Conservation (phyloP, 2,888 invertebrate genomes). For the Poecilus cupreus region DNA sequence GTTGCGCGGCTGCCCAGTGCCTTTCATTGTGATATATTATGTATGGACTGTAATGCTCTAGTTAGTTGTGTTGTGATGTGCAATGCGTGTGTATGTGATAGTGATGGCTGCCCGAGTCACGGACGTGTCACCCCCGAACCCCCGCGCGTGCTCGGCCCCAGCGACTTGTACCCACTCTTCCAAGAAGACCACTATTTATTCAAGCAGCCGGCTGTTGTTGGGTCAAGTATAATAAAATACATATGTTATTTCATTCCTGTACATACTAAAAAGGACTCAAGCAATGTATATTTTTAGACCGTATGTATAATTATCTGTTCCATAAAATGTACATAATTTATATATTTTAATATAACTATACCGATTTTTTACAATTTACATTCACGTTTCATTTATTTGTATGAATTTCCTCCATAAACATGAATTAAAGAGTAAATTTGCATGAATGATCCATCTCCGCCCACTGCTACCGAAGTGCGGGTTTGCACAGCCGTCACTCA, state of each 20-base stretch:
- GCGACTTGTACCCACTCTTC: slow-evolving; percentile 59
- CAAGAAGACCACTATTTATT: slow-evolving; percentile 58
- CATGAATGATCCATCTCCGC: neutral
- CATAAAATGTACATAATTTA: slow-evolving; percentile 59
- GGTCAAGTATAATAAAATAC: slow-evolving; percentile 56
- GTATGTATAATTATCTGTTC: slow-evolving; percentile 59
- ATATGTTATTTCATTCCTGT: slow-evolving; percentile 57
- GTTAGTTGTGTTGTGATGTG: slow-evolving; percentile 59
- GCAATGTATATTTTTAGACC: slow-evolving; percentile 58
- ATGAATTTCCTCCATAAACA: neutral
- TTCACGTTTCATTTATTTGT: neutral
- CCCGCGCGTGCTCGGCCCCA: slow-evolving; percentile 37
- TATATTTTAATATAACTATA: slow-evolving; percentile 60
- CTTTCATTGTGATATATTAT: slow-evolving; percentile 57
- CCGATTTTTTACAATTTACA: slow-evolving; percentile 55
- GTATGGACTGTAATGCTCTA: slow-evolving; percentile 8
- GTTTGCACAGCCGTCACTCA: slow-evolving; percentile 18
- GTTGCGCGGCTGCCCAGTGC: slow-evolving; percentile 11
- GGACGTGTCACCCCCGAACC: slow-evolving; percentile 26
- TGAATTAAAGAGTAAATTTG: neutral
- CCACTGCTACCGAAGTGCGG: slow-evolving; percentile 41
- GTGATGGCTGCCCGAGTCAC: slow-evolving; percentile 61
- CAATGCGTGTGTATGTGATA: slow-evolving; percentile 31
- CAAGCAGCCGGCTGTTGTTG: slow-evolving; percentile 52
- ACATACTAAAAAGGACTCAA: slow-evolving; percentile 53